Evolutionary conservation across 2,888 invertebrate genomes (phyloP).

Genomic region (Mactromeris polynyma): DNA sequence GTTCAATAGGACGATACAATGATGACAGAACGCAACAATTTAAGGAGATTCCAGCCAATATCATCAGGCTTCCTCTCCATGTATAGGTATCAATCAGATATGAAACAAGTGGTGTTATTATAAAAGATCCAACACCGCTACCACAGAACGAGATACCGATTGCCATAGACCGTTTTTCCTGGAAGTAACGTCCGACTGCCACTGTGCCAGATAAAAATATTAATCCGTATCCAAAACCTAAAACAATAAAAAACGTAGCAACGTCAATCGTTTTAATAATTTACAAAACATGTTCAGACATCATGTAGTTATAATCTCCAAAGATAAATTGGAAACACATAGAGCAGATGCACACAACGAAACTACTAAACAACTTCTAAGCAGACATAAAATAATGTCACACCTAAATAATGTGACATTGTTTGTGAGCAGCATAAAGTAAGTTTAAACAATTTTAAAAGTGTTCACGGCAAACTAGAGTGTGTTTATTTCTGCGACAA

Average conservation of each 20-base stretch:
- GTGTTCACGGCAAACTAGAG: not conserved
- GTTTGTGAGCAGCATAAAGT: too few relatives aligned
- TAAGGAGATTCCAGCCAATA: constrained; percentile 42
- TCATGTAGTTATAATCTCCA: too few relatives aligned
- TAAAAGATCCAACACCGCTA: constrained; percentile 50
- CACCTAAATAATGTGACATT: too few relatives aligned
- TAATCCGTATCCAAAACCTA: constrained; percentile 56
- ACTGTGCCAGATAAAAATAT: constrained; percentile 52
- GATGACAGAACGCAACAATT: constrained; percentile 46
- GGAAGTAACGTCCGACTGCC: constrained; percentile 50
- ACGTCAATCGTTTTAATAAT: too few relatives aligned
- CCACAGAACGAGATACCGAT: constrained; percentile 47
- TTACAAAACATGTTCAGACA: too few relatives aligned
- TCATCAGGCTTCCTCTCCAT: constrained; percentile 54
- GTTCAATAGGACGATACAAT: constrained; percentile 35
- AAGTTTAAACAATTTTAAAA: not conserved
- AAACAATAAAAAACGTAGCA: constrained; percentile 18
- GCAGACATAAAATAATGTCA: too few relatives aligned
- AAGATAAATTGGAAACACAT: too few relatives aligned
- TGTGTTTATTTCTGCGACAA: too few relatives aligned
- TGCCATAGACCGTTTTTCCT: constrained; percentile 47
- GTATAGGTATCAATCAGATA: constrained; percentile 33
- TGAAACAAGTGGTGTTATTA: constrained; percentile 35
- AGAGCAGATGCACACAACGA: too few relatives aligned
- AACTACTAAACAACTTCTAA: too few relatives aligned